Evolutionary conservation across 2,797 vertebrate genomes (phyloP).

Genomic region (Alauda arvensis): DNA sequence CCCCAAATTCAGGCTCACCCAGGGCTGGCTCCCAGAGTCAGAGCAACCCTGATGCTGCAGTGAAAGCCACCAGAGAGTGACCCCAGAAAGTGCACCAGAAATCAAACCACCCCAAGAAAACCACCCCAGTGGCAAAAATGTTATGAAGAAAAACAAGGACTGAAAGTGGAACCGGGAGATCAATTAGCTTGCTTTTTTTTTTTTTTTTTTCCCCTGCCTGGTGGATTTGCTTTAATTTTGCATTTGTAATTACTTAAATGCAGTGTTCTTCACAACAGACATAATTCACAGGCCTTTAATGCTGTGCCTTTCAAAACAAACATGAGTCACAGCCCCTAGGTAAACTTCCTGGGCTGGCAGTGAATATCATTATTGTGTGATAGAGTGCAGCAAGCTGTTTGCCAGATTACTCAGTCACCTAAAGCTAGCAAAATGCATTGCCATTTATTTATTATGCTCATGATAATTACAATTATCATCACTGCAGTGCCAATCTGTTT

Average conservation of each 20-base stretch:
- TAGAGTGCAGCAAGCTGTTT: slow-evolving; percentile 53
- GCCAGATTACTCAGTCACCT: slow-evolving; percentile 53
- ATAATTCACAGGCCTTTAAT: slow-evolving; percentile 55
- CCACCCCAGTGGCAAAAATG: not conserved
- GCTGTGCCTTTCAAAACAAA: slow-evolving; percentile 54
- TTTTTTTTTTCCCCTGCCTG: not conserved
- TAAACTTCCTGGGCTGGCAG: slow-evolving; percentile 55
- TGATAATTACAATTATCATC: slow-evolving; percentile 59
- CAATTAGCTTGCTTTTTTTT: not conserved
- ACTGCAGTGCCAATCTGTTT: slow-evolving; percentile 50
- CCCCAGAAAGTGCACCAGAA: not conserved
- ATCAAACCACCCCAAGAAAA: not conserved
- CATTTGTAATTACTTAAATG: slow-evolving; percentile 58
- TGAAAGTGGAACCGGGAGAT: not conserved
- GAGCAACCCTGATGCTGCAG: not conserved
- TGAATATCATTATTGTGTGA: slow-evolving; percentile 56
- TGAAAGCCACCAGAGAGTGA: not conserved
- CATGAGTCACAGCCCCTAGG: slow-evolving; percentile 63
- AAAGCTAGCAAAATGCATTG: slow-evolving; percentile 41
- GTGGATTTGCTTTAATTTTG: slow-evolving; percentile 45
- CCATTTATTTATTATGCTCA: slow-evolving; percentile 57
- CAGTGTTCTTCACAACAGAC: slow-evolving; percentile 51
- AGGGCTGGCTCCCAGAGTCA: not conserved
- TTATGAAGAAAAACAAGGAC: not conserved
- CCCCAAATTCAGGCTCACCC: not conserved